These are phyloP conservation scores for Zygogramma bicolorata DNA, from an alignment of 2,888 invertebrate species.

Conservation along the genomic window DNA sequence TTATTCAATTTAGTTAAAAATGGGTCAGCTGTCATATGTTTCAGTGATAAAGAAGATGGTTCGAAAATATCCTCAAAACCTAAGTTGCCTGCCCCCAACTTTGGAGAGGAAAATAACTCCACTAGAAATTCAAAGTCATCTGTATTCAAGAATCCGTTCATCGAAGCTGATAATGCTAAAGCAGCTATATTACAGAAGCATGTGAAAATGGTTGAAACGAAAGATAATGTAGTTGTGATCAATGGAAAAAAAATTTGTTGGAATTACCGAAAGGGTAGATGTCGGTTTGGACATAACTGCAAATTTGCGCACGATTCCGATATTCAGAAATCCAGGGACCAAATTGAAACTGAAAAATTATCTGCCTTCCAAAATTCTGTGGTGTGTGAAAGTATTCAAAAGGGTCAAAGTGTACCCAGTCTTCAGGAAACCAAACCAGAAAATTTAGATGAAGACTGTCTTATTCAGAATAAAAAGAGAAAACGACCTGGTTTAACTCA, in stretches of 20 bases:
- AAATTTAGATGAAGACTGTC: slow-evolving; percentile 49
- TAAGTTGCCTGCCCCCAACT: slow-evolving; percentile 75
- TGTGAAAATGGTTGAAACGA: slow-evolving; percentile 61
- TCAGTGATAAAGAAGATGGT: slow-evolving; percentile 54
- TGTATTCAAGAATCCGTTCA: slow-evolving; percentile 90
- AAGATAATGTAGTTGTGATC: slow-evolving; percentile 78
- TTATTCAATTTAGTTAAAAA: slow-evolving; percentile 57
- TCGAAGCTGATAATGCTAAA: slow-evolving; percentile 87
- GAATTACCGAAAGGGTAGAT: slow-evolving; percentile 91
- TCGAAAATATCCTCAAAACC: not conserved
- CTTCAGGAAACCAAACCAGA: slow-evolving; percentile 57
- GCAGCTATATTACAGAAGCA: slow-evolving; percentile 75
- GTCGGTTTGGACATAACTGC: slow-evolving; percentile 92
- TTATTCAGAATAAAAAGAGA: slow-evolving; percentile 58
- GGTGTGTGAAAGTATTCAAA: slow-evolving; percentile 47
- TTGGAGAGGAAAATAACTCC: slow-evolving; percentile 58
- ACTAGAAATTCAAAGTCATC: slow-evolving; percentile 70
- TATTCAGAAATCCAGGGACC: slow-evolving; percentile 74
- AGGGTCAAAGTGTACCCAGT: slow-evolving; percentile 43
- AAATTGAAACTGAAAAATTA: slow-evolving; percentile 71
- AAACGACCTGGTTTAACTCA: slow-evolving; percentile 85
- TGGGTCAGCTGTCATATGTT: slow-evolving; percentile 64
- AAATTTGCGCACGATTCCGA: slow-evolving; percentile 93
- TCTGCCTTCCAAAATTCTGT: slow-evolving; percentile 60
- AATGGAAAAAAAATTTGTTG: slow-evolving; percentile 93